Conservation (phyloP, 2,888 invertebrate species). For the Magallana nippona region DNA sequence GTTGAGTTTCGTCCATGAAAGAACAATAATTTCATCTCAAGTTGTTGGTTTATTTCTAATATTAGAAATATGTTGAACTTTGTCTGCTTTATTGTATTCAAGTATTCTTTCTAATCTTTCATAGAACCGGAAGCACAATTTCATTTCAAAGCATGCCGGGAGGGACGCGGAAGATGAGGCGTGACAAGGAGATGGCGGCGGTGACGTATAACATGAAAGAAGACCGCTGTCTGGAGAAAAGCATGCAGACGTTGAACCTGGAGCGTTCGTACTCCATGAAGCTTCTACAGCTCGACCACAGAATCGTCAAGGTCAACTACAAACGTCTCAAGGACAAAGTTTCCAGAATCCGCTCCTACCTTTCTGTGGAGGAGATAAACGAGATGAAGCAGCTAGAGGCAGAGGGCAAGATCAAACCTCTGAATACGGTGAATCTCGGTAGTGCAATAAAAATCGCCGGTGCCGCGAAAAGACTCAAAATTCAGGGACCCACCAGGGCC, state of each 20-base stretch:
- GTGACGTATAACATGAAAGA: constrained; percentile 74
- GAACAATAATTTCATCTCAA: too few relatives aligned
- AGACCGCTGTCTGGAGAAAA: constrained; percentile 72
- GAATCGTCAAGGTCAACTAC: constrained; percentile 71
- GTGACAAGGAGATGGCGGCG: constrained; percentile 67
- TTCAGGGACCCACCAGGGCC: constrained; percentile 47
- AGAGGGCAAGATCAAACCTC: constrained; percentile 65
- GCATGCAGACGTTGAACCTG: constrained; percentile 66
- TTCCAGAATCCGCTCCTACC: constrained; percentile 69
- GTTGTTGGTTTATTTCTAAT: too few relatives aligned
- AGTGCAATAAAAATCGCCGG: constrained; percentile 71
- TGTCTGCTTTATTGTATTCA: not conserved
- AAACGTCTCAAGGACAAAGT: constrained; percentile 72
- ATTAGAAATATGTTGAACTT: too few relatives aligned
- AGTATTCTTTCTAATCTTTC: not conserved
- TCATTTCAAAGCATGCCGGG: constrained; percentile 43
- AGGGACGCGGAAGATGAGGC: constrained; percentile 43
- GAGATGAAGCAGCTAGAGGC: constrained; percentile 67
- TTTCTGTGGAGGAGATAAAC: constrained; percentile 68
- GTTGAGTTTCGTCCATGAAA: too few relatives aligned
- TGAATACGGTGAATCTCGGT: constrained; percentile 60
- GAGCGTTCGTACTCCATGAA: constrained; percentile 72
- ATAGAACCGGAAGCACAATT: not conserved
- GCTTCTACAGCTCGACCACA: constrained; percentile 72
- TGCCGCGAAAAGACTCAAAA: constrained; percentile 68